These are phyloP conservation scores for Leucophenga montana DNA, from an alignment of 2,888 invertebrate genomes.

Conservation along the genomic window DNA sequence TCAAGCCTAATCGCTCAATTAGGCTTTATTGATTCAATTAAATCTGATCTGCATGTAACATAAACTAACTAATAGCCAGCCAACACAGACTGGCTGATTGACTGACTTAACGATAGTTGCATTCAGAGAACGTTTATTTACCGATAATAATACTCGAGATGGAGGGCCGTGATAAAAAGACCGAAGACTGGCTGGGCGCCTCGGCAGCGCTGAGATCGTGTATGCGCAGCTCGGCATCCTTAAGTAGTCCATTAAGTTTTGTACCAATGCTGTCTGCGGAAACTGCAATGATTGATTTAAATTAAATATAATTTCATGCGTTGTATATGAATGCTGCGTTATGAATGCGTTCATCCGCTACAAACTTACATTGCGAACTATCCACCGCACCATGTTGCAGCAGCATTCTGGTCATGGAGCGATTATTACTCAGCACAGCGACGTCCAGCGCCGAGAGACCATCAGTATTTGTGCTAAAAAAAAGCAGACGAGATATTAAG, in stretches of 20 bases:
- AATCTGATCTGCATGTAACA: conserved; percentile 31
- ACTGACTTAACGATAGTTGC: neutral
- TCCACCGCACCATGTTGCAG: conserved; percentile 89
- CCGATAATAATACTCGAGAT: conserved; percentile 77
- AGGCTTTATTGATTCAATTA: conserved; percentile 37
- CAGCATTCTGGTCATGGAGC: conserved; percentile 90
- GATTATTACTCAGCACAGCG: conserved; percentile 91
- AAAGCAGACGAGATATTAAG: conserved; percentile 50
- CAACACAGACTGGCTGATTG: neutral
- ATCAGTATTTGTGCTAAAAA: conserved; percentile 86
- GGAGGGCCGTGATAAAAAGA: conserved; percentile 73
- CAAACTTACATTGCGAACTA: conserved; percentile 81
- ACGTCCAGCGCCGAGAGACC: conserved; percentile 93
- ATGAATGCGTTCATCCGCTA: too few relatives aligned
- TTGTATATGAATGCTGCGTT: neutral
- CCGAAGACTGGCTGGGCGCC: conserved; percentile 71
- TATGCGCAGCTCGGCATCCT: conserved; percentile 88
- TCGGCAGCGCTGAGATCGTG: conserved; percentile 81
- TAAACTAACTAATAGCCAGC: neutral
- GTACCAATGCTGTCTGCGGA: conserved; percentile 80
- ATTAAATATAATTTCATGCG: neutral
- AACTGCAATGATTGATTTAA: conserved; percentile 47
- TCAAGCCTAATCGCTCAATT: neutral
- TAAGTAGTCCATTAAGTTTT: conserved; percentile 83
- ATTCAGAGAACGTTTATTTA: conserved; percentile 48